Evolutionary conservation across 2,797 vertebrate species (phyloP).

Genomic region (Atherinosoma microstoma): DNA sequence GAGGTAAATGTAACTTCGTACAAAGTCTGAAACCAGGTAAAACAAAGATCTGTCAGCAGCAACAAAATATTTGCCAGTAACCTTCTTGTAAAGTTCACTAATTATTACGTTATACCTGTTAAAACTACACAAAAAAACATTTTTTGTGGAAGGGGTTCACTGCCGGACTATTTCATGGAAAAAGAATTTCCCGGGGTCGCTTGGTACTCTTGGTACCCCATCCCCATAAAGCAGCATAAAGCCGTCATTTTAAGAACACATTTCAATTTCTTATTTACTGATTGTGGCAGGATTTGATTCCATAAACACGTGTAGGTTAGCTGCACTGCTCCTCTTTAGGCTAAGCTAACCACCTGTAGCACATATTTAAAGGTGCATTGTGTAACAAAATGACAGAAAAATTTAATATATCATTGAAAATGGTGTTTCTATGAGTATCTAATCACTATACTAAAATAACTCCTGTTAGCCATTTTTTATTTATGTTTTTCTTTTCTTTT

Average conservation of each 20-base stretch:
- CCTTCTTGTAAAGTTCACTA: background rate
- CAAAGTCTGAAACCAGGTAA: background rate
- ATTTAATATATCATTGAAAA: too few species aligned
- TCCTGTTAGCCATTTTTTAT: too few species aligned
- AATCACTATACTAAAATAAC: too few species aligned
- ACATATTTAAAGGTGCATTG: background rate
- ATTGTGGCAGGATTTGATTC: background rate
- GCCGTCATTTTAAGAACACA: background rate
- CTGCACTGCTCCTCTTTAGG: background rate
- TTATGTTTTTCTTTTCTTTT: too few species aligned
- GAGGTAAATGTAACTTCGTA: background rate
- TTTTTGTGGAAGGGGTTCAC: background rate
- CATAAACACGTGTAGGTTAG: background rate
- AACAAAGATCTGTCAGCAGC: background rate
- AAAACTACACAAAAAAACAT: background rate
- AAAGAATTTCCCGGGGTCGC: conserved; percentile 2
- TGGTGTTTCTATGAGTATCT: too few species aligned
- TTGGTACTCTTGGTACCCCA: background rate
- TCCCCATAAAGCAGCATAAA: background rate
- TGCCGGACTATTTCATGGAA: background rate
- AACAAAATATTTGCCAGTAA: background rate
- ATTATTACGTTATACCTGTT: background rate
- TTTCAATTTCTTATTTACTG: background rate
- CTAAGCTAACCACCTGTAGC: background rate
- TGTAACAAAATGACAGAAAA: too few species aligned